These are phyloP conservation scores for Camelus dromedarius DNA, from an alignment of 2,113 vertebrate species.

Conservation along the genomic window DNA sequence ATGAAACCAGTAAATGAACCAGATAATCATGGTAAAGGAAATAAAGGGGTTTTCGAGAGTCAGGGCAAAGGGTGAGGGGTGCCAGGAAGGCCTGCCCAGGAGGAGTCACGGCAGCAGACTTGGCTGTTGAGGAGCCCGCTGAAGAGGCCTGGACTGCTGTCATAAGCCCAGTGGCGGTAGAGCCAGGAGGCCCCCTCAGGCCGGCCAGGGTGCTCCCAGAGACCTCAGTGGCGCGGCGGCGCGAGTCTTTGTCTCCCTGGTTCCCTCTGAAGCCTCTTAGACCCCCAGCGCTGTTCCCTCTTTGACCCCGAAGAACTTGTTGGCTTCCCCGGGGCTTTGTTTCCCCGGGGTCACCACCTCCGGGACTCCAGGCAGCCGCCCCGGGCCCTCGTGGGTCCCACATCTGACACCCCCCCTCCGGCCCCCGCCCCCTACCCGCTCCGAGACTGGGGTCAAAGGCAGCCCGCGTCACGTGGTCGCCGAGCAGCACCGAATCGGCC, in stretches of 20 bases:
- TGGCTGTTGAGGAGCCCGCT: background rate
- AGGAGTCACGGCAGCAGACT: background rate
- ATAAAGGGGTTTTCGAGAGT: background rate
- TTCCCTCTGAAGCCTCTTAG: background rate
- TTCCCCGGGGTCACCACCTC: slow-evolving; percentile 50
- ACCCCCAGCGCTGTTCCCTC: slow-evolving; percentile 48
- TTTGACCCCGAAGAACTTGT: slow-evolving; percentile 75
- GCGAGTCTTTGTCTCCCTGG: slow-evolving; percentile 71
- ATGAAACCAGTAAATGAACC: slow-evolving; percentile 38
- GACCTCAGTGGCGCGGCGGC: background rate
- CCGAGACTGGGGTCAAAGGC: slow-evolving; percentile 80
- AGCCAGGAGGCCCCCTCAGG: background rate
- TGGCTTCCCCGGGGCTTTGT: slow-evolving; percentile 65
- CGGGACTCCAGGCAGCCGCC: background rate
- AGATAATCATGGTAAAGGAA: background rate
- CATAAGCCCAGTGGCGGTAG: background rate
- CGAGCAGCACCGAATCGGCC: slow-evolving; percentile 80
- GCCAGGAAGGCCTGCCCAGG: background rate
- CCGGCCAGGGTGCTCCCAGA: background rate
- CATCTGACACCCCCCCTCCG: slow-evolving; percentile 56
- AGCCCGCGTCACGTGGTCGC: slow-evolving; percentile 82
- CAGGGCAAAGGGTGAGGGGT: background rate
- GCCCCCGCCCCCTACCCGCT: slow-evolving; percentile 77
- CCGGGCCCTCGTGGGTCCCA: background rate
- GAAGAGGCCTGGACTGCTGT: background rate